Percentiles rank a stretch among this genome's conserved stretches.
Evolutionary conservation across 2,888 invertebrate genomes (phyloP).

Genomic region (Mythimna albipuncta): DNA sequence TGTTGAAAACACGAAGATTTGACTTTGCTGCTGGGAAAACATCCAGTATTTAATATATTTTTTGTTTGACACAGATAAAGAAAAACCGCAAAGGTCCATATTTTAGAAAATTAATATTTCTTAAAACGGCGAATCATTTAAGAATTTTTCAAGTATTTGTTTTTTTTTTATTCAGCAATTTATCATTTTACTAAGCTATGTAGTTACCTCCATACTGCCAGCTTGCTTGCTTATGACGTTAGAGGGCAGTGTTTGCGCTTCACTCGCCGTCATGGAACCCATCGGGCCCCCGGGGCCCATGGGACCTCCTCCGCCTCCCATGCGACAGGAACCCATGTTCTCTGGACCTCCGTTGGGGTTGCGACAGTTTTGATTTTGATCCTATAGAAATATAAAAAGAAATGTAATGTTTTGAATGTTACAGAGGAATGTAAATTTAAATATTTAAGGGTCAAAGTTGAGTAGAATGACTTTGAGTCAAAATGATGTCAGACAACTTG

Average conservation of each 20-base stretch:
- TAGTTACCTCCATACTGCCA: constrained; percentile 94
- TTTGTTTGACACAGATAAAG: constrained; percentile 23
- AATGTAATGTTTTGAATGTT: neutral
- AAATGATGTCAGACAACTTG: neutral
- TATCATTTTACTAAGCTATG: constrained; percentile 59
- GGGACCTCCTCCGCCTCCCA: constrained; percentile 83
- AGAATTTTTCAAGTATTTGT: neutral
- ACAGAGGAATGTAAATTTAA: neutral
- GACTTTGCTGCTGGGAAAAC: constrained; percentile 98
- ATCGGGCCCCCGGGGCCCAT: constrained; percentile 87
- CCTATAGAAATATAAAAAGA: constrained; percentile 65
- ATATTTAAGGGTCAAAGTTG: neutral
- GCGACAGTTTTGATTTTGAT: constrained; percentile 86
- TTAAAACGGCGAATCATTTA: constrained; percentile 15
- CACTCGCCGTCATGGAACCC: constrained; percentile 89
- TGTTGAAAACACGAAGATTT: constrained; percentile 99
- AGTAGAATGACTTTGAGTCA: neutral
- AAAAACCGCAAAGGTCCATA: neutral
- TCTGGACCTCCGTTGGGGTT: constrained; percentile 86
- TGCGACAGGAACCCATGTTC: constrained; percentile 86
- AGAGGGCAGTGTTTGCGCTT: constrained; percentile 94
- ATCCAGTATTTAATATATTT: constrained; percentile 66
- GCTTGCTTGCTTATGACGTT: constrained; percentile 95
- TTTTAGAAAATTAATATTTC: constrained; percentile 35
- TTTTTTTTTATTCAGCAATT: neutral